Conservation (phyloP, 2,113 vertebrate species). For the Hippocampus zosterae region DNA sequence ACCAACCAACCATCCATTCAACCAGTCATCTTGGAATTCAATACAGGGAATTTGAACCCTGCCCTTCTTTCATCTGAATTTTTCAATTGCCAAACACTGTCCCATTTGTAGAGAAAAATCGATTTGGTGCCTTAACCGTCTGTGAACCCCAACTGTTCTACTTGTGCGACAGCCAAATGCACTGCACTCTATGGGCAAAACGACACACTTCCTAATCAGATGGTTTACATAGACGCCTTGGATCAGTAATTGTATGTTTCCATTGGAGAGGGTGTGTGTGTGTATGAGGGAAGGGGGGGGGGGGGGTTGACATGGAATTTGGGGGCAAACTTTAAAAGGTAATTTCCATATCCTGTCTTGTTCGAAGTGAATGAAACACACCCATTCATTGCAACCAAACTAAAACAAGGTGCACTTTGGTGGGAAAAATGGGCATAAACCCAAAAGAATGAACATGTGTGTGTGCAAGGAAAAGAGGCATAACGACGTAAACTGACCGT, state of each 20-base stretch:
- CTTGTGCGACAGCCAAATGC: not conserved
- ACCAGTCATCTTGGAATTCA: too few species aligned
- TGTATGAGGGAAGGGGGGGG: conserved; percentile 66
- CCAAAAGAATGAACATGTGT: conserved; percentile 20
- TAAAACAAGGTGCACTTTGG: conserved; percentile 43
- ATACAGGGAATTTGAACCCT: too few species aligned
- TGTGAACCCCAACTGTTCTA: not conserved
- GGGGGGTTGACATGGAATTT: conserved; percentile 76
- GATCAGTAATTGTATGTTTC: conserved; percentile 73
- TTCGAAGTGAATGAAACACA: conserved; percentile 74
- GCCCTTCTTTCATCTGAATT: not conserved
- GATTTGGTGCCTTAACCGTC: not conserved
- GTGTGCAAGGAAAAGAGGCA: not conserved
- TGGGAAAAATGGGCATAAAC: conserved; percentile 1
- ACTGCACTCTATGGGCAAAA: not conserved
- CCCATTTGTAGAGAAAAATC: not conserved
- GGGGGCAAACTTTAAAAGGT: conserved; percentile 84
- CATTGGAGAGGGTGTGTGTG: conserved; percentile 61
- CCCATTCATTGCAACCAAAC: conserved; percentile 70
- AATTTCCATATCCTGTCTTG: conserved; percentile 81
- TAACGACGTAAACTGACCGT: conserved; percentile 75
- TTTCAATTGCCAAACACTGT: not conserved
- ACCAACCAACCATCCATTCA: not conserved
- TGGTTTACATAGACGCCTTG: conserved; percentile 63
- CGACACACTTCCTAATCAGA: not conserved